Base-by-base conservation (phyloP, 2,797 vertebrate species). In the Falco concolor region DNA sequence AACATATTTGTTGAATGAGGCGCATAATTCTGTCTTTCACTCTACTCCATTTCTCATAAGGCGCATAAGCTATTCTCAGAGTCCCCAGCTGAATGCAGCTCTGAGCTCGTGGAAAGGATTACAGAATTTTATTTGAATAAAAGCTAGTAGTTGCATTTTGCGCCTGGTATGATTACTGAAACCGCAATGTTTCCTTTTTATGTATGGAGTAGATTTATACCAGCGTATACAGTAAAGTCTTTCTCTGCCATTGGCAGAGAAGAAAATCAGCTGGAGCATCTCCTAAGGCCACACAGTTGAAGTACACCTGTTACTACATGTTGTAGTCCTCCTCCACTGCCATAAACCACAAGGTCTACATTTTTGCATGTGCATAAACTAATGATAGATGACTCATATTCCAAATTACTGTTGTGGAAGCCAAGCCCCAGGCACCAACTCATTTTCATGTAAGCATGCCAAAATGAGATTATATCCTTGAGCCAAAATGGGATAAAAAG, bases 61-160 rank as follows among this genome's bases (percentile, higher is more conserved):
- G 42, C 77, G 57, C 84, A 78, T 79, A 79, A 95, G 74, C 78
- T 89, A 42, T 83, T 93, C 90, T 96, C 90, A 87, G 74, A 84
- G 80, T 87, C 94, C 96, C 90, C 93, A 93, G 78, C 36, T 96
- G 95, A 95, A 96, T 50, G 90, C 91, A 92, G 72, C 56, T 94
- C 84, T 93, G 85, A 94, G 80, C 81, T 87, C 90, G 77, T 87
- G 90, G 90, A 95, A 95, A 89, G 93, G 95, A 97, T 96, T 95
- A 92, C 93, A 96, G 95, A 95, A 91, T 95, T 95, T 90, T 92
- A 82, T 95, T 94, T 94, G 81, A 95, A 94, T 95, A 93, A 87
- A 88, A 93, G 44, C 68, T 79, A 83, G 78, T 82, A 74, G 74
- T 38, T 83, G 42, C 10, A 1, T 83, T 96, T 93, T 96, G 77